phyloP scores from a whole-genome alignment of 2,797 vertebrate species.

The Ispidina picta region DNA sequence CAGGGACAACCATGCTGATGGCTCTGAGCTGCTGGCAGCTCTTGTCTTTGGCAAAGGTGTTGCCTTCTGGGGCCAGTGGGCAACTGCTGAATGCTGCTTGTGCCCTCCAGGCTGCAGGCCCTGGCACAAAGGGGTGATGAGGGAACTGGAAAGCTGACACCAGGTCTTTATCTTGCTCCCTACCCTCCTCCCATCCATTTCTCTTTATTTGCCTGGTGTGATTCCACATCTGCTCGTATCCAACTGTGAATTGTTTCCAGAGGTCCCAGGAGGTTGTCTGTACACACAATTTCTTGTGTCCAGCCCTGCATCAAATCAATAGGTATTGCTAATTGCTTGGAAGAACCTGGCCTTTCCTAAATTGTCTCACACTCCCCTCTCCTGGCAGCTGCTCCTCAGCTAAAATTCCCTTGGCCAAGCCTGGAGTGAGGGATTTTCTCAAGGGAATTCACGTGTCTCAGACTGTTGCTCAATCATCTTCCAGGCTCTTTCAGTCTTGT shows the following conservation, averaged over 20 bases:
- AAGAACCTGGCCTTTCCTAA: neutral
- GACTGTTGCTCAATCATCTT: neutral
- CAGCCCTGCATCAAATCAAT: neutral
- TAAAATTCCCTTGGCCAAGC: neutral
- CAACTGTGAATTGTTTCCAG: neutral
- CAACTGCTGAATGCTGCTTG: rapidly evolving
- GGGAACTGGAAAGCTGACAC: neutral
- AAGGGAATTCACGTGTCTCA: neutral
- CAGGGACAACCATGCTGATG: neutral
- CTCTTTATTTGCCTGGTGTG: neutral
- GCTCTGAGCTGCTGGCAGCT: neutral
- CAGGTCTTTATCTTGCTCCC: neutral
- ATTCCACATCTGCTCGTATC: neutral
- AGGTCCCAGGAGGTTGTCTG: neutral
- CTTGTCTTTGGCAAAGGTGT: neutral
- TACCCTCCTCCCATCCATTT: neutral
- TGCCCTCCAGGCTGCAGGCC: neutral
- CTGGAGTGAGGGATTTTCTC: neutral
- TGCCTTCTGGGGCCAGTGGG: neutral
- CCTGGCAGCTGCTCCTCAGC: neutral
- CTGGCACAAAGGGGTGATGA: neutral
- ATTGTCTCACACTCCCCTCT: neutral
- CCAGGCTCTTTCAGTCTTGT: neutral
- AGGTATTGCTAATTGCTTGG: neutral
- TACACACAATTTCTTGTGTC: neutral